These are phyloP conservation scores for Elephas maximus DNA, from an alignment of 2,113 vertebrate genomes.

Conservation along the genomic window DNA sequence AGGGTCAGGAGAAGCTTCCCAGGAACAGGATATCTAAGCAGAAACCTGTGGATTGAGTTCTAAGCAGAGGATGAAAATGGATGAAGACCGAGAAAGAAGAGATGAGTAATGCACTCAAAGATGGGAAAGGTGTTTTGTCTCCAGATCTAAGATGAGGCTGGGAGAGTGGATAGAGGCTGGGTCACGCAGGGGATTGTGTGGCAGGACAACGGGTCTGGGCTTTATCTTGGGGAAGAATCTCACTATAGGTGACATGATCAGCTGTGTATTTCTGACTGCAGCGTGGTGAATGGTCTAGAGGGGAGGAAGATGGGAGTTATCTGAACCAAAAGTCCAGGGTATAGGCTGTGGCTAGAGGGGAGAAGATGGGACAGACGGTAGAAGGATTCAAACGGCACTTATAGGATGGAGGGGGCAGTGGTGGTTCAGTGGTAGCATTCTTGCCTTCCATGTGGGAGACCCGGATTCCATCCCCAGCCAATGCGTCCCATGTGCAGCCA, in stretches of 20 bases:
- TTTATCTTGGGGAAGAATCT: rapidly evolving
- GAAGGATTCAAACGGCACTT: not conserved
- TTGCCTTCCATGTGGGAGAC: not conserved
- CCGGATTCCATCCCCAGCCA: not conserved
- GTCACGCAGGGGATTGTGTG: rapidly evolving
- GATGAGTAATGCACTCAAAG: not conserved
- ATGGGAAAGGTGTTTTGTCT: not conserved
- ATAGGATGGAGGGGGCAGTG: not conserved
- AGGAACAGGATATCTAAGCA: rapidly evolving
- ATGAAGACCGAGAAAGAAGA: not conserved
- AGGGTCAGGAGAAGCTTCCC: not conserved
- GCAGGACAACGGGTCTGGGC: not conserved
- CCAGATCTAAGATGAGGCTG: too few relatives aligned
- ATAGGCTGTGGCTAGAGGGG: too few relatives aligned
- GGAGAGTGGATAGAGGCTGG: rapidly evolving
- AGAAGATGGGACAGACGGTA: not conserved
- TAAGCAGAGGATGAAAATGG: rapidly evolving
- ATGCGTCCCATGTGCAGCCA: not conserved
- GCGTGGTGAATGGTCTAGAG: not conserved
- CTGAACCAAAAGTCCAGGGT: not conserved
- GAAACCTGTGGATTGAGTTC: not conserved
- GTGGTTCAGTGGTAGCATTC: not conserved
- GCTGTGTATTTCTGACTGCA: rapidly evolving
- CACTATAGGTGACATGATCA: rapidly evolving
- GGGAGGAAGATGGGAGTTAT: not conserved